phyloP scores from a whole-genome alignment of 2,113 vertebrate species.

The Neoarius graeffei region DNA sequence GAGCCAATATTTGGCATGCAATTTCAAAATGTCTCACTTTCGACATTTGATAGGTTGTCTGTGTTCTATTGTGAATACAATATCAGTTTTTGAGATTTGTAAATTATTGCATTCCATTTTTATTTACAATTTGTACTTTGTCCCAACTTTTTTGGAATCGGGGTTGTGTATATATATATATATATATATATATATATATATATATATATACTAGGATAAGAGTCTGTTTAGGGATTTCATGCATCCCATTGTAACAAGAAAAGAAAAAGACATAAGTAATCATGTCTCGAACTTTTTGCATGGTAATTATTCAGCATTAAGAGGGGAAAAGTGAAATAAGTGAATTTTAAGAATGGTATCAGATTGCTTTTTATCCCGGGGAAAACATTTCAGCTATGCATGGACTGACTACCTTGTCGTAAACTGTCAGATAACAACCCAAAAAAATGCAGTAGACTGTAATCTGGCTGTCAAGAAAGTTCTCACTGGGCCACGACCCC shows the following conservation, averaged over 20 bases:
- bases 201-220: constrained; percentile 41
- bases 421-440: constrained; percentile 52
- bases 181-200: too few relatives aligned
- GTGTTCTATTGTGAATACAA: too few relatives aligned
- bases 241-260: neutral
- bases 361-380: constrained; percentile 32
- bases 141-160: too few relatives aligned
- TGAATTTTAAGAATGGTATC: constrained; percentile 30
- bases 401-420: constrained; percentile 43
- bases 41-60: too few relatives aligned
- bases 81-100: too few relatives aligned
- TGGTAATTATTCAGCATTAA: neutral
- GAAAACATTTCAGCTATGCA: constrained; percentile 61
- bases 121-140: too few relatives aligned
- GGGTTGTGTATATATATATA: too few relatives aligned
- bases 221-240: neutral
- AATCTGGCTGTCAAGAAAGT: constrained; percentile 59
- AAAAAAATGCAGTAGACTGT: constrained; percentile 47
- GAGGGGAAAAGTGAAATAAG: neutral
- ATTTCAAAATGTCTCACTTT: too few relatives aligned
- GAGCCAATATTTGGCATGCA: too few relatives aligned
- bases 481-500: constrained; percentile 47
- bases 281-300: neutral
- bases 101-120: too few relatives aligned
- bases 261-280: neutral